A percentile compares a stretch with the other conserved stretches of the same genome.
Conservation (phyloP, 30 jellyfish, hydroid and myxozoan genomes). For the Aurelia sp. region DNA sequence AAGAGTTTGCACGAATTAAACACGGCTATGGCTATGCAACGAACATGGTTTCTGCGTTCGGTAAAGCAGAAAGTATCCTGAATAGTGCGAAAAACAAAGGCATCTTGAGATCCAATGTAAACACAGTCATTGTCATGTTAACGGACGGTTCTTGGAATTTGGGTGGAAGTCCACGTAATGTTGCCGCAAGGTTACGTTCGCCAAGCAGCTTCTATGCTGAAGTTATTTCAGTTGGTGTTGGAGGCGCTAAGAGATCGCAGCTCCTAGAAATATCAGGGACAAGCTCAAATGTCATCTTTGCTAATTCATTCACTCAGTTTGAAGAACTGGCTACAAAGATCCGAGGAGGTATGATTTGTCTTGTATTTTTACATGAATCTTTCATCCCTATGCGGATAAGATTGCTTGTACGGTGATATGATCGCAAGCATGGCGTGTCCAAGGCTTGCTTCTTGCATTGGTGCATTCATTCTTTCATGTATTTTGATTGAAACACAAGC, state of each 20-base stretch:
- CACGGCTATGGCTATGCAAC: conserved; percentile 85
- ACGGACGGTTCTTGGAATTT: conserved; percentile 95
- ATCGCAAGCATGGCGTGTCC: conserved; percentile 41
- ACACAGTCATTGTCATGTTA: conserved; percentile 86
- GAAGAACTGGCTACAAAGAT: conserved; percentile 87
- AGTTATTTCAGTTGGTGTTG: conserved; percentile 93
- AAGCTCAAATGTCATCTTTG: conserved; percentile 69
- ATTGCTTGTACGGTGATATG: neutral
- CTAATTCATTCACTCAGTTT: conserved; percentile 77
- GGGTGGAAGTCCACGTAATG: conserved; percentile 84
- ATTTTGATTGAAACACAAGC: conserved; percentile 3
- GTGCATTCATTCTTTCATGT: conserved; percentile 11
- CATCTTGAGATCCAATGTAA: conserved; percentile 68
- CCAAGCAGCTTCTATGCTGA: conserved; percentile 68
- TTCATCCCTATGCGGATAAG: too few relatives aligned
- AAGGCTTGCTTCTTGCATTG: conserved; percentile 15
- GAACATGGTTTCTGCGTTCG: conserved; percentile 86
- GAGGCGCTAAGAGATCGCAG: conserved; percentile 40
- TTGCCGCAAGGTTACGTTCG: conserved; percentile 65
- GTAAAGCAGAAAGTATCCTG: conserved; percentile 53
- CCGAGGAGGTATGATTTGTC: conserved; percentile 86
- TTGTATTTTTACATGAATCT: too few relatives aligned
- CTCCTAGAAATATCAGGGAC: conserved; percentile 77
- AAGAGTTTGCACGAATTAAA: conserved; percentile 68
- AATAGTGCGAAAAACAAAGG: conserved; percentile 59